Conservation (phyloP, 1,140 invertebrate genomes). For the Caenorhabditis brenneri region DNA sequence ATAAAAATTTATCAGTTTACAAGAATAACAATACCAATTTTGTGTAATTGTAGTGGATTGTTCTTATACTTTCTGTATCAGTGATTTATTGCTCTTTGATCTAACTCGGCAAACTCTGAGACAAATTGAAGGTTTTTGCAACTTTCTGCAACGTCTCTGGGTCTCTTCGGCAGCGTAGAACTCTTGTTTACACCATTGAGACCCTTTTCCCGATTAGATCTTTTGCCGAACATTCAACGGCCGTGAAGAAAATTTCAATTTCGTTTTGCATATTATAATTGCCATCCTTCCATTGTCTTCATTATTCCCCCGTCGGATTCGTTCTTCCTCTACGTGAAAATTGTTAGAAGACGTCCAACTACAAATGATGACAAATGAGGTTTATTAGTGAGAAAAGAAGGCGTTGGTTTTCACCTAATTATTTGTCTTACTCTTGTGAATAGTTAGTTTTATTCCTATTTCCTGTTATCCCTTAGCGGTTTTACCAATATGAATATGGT, state of each 20-base stretch:
- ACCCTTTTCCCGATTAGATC: conserved; percentile 33
- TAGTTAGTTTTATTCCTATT: no score
- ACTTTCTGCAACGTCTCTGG: conserved; percentile 7
- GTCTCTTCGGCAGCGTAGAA: conserved; percentile 12
- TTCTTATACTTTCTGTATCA: no score
- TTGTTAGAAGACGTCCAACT: background rate
- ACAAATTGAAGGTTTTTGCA: background rate
- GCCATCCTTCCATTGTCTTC: background rate
- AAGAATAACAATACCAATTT: no score
- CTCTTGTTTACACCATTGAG: conserved; percentile 24
- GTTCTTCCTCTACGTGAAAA: background rate
- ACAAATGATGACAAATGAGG: conserved; percentile 30
- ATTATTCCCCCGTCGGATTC: background rate
- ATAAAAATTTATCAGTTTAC: no score
- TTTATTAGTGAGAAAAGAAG: background rate
- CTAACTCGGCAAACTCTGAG: background rate
- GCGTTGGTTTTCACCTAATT: background rate
- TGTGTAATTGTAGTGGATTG: no score
- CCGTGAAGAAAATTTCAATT: background rate
- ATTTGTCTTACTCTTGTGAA: background rate
- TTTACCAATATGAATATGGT: no score
- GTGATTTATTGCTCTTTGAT: background rate
- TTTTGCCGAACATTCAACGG: background rate
- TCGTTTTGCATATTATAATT: conserved; percentile 33
- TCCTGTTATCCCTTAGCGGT: no score